phyloP scores from a whole-genome alignment of 1,140 invertebrate species.

The Diabrotica undecimpunctata region DNA sequence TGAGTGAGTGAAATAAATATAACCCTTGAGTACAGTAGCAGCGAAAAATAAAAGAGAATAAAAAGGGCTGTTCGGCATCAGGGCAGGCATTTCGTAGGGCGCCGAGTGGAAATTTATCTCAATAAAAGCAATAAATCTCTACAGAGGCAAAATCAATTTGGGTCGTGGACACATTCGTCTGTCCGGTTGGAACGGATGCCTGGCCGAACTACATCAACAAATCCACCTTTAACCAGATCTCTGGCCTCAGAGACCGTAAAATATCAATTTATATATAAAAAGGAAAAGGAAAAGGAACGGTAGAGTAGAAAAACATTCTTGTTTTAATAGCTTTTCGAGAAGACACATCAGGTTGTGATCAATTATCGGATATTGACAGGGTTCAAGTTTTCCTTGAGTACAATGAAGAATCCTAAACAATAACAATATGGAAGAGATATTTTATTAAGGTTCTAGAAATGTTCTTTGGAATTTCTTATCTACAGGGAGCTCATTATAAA shows the following conservation, averaged over 20 bases:
- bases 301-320: slow-evolving; percentile 33
- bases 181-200: slow-evolving; percentile 17
- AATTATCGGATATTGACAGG: slow-evolving; percentile 10
- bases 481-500: too few species aligned
- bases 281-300: slow-evolving; percentile 20
- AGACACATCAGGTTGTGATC: slow-evolving; percentile 7
- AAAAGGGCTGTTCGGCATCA: background rate
- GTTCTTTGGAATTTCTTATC: too few species aligned
- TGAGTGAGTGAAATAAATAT: slow-evolving; percentile 28
- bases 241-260: slow-evolving; percentile 34
- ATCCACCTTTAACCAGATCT: slow-evolving; percentile 37
- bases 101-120: slow-evolving; percentile 33
- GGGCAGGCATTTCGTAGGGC: background rate
- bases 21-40: slow-evolving; percentile 29
- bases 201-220: slow-evolving; percentile 25
- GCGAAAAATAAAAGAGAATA: slow-evolving; percentile 25
- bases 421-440: too few species aligned
- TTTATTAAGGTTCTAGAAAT: too few species aligned
- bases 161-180: slow-evolving; percentile 31
- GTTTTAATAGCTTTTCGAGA: slow-evolving; percentile 25
- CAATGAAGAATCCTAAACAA: too few species aligned
- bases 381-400: too few species aligned
- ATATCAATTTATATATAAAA: slow-evolving; percentile 39
- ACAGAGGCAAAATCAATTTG: slow-evolving; percentile 38
- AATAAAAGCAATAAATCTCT: slow-evolving; percentile 38